Percentiles rank a stretch among this genome's conserved stretches.
phyloP scores from a whole-genome alignment of 30 jellyfish, hydroid and myxozoan species.

The Phacellophora camtschatica region DNA sequence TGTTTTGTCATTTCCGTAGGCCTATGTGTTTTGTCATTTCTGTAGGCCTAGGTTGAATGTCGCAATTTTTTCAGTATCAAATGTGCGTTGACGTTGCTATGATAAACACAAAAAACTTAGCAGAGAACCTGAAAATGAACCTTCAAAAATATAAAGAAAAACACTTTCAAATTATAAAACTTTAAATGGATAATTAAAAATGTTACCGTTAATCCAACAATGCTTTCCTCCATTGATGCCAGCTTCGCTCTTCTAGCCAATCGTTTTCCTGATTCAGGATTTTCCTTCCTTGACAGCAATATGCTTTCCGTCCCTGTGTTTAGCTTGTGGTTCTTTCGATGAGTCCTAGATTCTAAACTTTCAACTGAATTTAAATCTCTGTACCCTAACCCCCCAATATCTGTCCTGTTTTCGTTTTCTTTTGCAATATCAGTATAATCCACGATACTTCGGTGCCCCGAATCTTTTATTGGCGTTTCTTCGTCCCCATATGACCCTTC shows the following conservation, averaged over 20 bases:
- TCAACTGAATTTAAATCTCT: neutral
- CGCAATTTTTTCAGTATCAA: too few relatives aligned
- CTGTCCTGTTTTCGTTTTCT: neutral
- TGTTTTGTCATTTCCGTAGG: too few relatives aligned
- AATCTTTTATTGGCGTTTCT: constrained; percentile 45
- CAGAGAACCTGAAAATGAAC: too few relatives aligned
- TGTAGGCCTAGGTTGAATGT: too few relatives aligned
- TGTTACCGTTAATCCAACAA: constrained; percentile 31
- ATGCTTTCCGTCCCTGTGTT: constrained; percentile 22
- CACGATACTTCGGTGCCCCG: neutral
- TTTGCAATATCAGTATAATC: neutral
- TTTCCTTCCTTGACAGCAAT: constrained; percentile 26
- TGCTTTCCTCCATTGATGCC: constrained; percentile 46
- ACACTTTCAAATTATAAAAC: too few relatives aligned
- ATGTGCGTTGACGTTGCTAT: too few relatives aligned
- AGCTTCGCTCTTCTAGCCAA: constrained; percentile 26
- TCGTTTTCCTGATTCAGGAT: constrained; percentile 22
- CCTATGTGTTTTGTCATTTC: too few relatives aligned
- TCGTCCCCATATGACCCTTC: constrained; percentile 26
- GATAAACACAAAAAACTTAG: too few relatives aligned
- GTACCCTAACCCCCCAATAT: neutral
- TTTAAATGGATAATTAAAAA: neutral
- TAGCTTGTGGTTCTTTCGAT: constrained; percentile 21
- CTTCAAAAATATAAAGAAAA: too few relatives aligned
- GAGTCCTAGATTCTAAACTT: constrained; percentile 39